Base-by-base conservation (phyloP, 1,140 invertebrate genomes). In the Eciton burchellii region DNA sequence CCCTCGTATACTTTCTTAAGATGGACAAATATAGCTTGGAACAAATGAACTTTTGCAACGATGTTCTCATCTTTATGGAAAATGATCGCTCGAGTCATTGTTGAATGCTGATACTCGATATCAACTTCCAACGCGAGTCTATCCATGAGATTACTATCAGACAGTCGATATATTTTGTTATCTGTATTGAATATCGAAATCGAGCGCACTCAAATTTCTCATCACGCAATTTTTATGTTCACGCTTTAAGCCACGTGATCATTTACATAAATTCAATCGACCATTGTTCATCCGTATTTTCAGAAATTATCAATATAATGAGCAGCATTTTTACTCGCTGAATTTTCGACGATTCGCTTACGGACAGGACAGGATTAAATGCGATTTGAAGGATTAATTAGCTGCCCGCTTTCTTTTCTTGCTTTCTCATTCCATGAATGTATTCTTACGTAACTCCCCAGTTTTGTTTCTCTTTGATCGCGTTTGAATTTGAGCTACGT, bases 381-480 rank as follows among this genome's bases (percentile, higher is more conserved):
- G 16, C 4, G 8, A 24, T 21, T 68, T 49, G 63, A 21, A n/a
- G 5, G 41, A 21, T 49, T 24, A n/a, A 68, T 0, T 47, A 24
- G 9, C 49, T 41, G 3, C 0, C 14, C 43, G 43, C 26, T 49
- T 41, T 6, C 26, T 35, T 6, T 35, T 35, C 35, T 35, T 35
- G 2, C 35, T 35, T 35, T 6, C 35, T 35, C 35, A 6, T 6
- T 35, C 35, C 35, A n/a, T 52, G 45, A 21, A 11, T 24, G 21
- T 49, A 63, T 52, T 19, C 52, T 65, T 54, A 41, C 71, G 16
- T 47, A 14, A 65, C 41, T n/a, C n/a, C 29, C 35, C 9, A n/a
- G 0, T 43, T 68, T 54, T 41, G 47, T 16, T 45, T 12, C 49
- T 54, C 65, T 70, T 81, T 59, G 63, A 71, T 71, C 11, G n/a